Evolutionary conservation across 2,888 invertebrate species (phyloP).

Genomic region (Euspilapteryx auroguttella): DNA sequence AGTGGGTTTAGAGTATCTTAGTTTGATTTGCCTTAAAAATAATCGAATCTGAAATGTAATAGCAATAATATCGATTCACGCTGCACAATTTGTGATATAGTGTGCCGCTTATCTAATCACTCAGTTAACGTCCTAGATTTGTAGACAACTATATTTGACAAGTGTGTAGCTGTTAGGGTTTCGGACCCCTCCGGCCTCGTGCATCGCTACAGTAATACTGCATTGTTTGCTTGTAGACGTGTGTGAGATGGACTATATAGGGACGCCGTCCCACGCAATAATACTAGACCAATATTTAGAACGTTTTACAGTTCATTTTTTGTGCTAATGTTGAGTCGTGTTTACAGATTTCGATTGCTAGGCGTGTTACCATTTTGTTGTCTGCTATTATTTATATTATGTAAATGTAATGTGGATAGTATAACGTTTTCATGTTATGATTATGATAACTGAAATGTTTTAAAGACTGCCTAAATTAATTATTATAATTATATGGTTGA

Average conservation of each 20-base stretch:
- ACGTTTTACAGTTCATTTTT: constrained; percentile 42
- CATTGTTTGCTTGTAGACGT: constrained; percentile 28
- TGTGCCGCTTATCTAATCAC: constrained; percentile 41
- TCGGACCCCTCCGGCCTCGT: constrained; percentile 17
- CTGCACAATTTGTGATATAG: constrained; percentile 53
- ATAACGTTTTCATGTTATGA: constrained; percentile 34
- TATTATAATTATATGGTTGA: constrained; percentile 33
- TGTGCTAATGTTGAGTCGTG: background rate
- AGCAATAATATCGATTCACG: constrained; percentile 39
- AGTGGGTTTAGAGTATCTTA: constrained; percentile 25
- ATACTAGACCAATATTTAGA: constrained; percentile 58
- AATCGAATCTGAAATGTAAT: constrained; percentile 36
- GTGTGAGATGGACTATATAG: constrained; percentile 24
- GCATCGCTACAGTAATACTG: no score
- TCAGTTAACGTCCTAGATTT: constrained; percentile 48
- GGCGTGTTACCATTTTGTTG: constrained; percentile 48
- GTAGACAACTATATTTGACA: constrained; percentile 54
- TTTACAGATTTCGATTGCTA: constrained; percentile 29
- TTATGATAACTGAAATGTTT: constrained; percentile 45
- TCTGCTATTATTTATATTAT: constrained; percentile 52
- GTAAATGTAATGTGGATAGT: constrained; percentile 33
- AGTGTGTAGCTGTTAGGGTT: constrained; percentile 32
- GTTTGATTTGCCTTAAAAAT: constrained; percentile 51
- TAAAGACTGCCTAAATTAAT: constrained; percentile 60
- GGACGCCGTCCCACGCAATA: constrained; percentile 35